Conservation (phyloP, 2,113 vertebrate genomes). For the Gracilinanus agilis region DNA sequence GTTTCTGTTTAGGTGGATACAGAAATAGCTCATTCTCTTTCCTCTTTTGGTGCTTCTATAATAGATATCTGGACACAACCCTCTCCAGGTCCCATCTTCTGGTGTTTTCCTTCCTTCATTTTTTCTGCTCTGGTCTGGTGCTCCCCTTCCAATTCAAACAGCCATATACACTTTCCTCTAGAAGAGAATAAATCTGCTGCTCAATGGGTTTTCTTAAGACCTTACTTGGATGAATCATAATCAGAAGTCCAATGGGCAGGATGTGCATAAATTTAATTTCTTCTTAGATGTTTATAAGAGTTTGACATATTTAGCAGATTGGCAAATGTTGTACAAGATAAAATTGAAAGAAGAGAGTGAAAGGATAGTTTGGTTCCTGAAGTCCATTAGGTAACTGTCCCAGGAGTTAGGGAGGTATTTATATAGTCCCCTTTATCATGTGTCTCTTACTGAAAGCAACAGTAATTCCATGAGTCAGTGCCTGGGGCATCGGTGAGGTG, state of each 20-base stretch:
- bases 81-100: neutral
- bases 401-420: constrained; percentile 55
- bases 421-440: constrained; percentile 56
- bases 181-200: neutral
- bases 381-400: constrained; percentile 68
- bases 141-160: neutral
- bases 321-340: neutral
- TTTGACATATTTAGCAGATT: constrained; percentile 15
- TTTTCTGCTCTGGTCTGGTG: accelerated
- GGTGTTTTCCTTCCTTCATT: neutral
- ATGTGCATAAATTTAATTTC: neutral
- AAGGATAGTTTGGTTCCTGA: constrained; percentile 35
- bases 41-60: neutral
- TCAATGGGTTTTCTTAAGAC: neutral
- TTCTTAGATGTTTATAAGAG: constrained; percentile 1
- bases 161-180: neutral
- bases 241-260: neutral
- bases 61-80: neutral
- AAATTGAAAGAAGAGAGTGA: neutral
- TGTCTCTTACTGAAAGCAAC: constrained; percentile 54
- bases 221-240: neutral
- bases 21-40: neutral
- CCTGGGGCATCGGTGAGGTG: constrained; percentile 45
- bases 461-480: constrained; percentile 66
- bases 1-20: neutral